A percentile compares a stretch with the other conserved stretches of the same genome.
Conservation (phyloP, 2,888 invertebrate species). For the Formica aserva region DNA sequence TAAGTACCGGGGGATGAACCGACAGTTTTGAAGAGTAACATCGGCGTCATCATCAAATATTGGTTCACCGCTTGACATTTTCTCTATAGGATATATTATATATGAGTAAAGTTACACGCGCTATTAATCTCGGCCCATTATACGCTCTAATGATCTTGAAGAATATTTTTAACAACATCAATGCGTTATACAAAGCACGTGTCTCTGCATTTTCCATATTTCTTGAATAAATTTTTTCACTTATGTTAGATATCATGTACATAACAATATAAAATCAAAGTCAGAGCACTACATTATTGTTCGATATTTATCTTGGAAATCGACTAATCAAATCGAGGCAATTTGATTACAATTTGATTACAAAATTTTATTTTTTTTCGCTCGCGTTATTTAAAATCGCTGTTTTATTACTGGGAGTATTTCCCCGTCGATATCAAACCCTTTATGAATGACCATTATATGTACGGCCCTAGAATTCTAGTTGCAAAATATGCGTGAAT, state of each 20-base stretch:
- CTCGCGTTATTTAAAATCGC: conserved; percentile 38
- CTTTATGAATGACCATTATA: background rate
- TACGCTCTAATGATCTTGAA: conserved; percentile 67
- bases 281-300: background rate
- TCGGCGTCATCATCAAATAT: conserved; percentile 76
- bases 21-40: conserved; percentile 77
- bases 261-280: background rate
- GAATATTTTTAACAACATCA: conserved; percentile 64
- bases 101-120: conserved; percentile 66
- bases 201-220: conserved; percentile 31
- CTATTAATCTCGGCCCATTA: conserved; percentile 78
- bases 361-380: background rate
- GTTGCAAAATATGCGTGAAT: conserved; percentile 22
- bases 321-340: conserved; percentile 3
- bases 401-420: background rate
- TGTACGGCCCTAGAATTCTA: conserved; percentile 8
- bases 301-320: conserved; percentile 3
- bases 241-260: background rate
- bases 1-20: conserved; percentile 73
- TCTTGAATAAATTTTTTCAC: background rate
- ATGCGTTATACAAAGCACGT: background rate
- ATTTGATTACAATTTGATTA: conserved; percentile 6
- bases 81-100: conserved; percentile 66
- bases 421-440: background rate
- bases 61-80: conserved; percentile 77